phyloP scores from a whole-genome alignment of 2,113 vertebrate species.

The Isichthys henryi region DNA sequence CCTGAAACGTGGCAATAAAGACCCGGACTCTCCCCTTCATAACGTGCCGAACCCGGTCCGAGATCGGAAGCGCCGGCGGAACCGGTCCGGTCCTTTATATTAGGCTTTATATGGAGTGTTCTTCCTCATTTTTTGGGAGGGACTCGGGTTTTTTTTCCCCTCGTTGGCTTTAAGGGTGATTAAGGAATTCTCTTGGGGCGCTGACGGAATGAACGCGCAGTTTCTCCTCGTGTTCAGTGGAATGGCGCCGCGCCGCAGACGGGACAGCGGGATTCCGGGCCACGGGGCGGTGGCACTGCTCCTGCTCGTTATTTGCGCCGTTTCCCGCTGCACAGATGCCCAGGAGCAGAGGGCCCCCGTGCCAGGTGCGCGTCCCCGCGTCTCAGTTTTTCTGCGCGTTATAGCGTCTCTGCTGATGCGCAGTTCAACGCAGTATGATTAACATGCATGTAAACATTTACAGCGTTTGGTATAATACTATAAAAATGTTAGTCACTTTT shows the following conservation, averaged over 20 bases:
- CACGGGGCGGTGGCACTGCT: neutral
- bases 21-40: neutral
- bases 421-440: neutral
- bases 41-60: neutral
- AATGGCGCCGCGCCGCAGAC: neutral
- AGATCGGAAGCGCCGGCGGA: neutral
- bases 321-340: neutral
- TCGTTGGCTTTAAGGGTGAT: neutral
- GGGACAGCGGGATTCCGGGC: neutral
- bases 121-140: neutral
- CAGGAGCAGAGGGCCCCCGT: neutral
- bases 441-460: neutral
- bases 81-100: neutral
- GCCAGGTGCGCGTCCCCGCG: neutral
- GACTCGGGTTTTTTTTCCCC: neutral
- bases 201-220: neutral
- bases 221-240: neutral
- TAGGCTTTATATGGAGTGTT: neutral
- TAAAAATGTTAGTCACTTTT: neutral
- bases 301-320: neutral
- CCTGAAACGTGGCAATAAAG: constrained; percentile 10
- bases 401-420: too few species aligned
- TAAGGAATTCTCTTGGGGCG: neutral
- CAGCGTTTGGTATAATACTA: neutral
- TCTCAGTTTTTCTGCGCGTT: neutral